phyloP scores from a whole-genome alignment of 2,888 invertebrate genomes.

The Pocota personata region DNA sequence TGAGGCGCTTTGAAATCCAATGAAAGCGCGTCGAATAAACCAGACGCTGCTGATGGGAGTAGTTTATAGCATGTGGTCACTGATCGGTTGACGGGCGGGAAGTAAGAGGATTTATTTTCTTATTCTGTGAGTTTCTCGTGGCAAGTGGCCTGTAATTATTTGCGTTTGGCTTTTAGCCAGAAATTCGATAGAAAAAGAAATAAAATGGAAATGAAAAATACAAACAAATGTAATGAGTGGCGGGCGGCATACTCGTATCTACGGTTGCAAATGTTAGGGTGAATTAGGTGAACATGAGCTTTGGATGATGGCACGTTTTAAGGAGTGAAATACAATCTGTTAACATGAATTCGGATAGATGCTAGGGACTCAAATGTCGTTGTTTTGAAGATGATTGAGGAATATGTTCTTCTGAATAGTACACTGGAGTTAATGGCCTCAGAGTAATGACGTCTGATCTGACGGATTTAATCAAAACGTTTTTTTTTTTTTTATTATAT shows the following conservation, averaged over 20 bases:
- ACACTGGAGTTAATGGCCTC: too few species aligned
- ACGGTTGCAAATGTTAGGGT: slow-evolving; percentile 12
- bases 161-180: slow-evolving; percentile 43
- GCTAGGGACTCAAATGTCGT: too few species aligned
- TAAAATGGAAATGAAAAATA: slow-evolving; percentile 11
- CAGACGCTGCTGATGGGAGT: neutral
- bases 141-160: slow-evolving; percentile 53
- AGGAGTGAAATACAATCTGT: neutral
- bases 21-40: slow-evolving; percentile 11
- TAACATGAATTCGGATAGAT: neutral
- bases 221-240: slow-evolving; percentile 3
- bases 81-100: neutral
- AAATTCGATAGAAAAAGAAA: neutral
- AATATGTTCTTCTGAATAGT: too few species aligned
- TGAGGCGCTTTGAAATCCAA: slow-evolving; percentile 45
- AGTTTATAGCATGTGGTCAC: slow-evolving; percentile 18
- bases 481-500: too few species aligned
- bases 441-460: too few species aligned
- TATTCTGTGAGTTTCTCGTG: neutral
- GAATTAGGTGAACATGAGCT: slow-evolving; percentile 19
- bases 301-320: neutral
- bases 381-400: too few species aligned
- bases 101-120: neutral
- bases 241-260: slow-evolving; percentile 19
- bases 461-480: too few species aligned